Conservation (phyloP, 1,140 invertebrate species). For the Musca domestica region DNA sequence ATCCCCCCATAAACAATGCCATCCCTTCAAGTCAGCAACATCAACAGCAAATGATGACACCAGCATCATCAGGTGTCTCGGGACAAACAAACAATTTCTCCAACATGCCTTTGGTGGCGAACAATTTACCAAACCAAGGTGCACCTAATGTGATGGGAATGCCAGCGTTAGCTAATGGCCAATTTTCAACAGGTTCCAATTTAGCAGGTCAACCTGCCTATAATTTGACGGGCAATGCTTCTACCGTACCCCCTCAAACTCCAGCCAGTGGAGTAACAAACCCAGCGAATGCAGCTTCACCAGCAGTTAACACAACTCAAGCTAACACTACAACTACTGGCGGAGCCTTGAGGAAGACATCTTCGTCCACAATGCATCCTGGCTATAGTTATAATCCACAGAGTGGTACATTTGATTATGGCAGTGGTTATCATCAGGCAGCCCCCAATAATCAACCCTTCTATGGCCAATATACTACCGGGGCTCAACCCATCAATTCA, state of each 20-base stretch:
- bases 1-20: neutral
- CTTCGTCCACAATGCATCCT: constrained; percentile 40
- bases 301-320: constrained; percentile 19
- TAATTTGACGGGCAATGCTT: neutral
- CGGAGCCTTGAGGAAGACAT: neutral
- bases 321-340: constrained; percentile 22
- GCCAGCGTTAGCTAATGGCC: too few species aligned
- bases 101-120: too few species aligned
- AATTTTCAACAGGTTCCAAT: too few species aligned
- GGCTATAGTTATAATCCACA: constrained; percentile 50
- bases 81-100: too few species aligned
- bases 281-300: neutral
- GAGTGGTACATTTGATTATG: constrained; percentile 47
- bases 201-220: too few species aligned
- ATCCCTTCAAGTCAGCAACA: neutral
- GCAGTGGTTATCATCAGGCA: constrained; percentile 47
- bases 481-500: constrained; percentile 33
- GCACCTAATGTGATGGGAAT: too few species aligned
- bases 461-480: constrained; percentile 41
- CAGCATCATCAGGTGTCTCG: neutral
- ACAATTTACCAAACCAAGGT: too few species aligned
- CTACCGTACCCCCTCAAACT: too few species aligned
- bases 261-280: constrained; percentile 23
- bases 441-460: constrained; percentile 27
- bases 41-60: neutral